These are phyloP conservation scores for Ichneumoninae sp. DNA, from an alignment of 2,888 invertebrate species.

Conservation along the genomic window DNA sequence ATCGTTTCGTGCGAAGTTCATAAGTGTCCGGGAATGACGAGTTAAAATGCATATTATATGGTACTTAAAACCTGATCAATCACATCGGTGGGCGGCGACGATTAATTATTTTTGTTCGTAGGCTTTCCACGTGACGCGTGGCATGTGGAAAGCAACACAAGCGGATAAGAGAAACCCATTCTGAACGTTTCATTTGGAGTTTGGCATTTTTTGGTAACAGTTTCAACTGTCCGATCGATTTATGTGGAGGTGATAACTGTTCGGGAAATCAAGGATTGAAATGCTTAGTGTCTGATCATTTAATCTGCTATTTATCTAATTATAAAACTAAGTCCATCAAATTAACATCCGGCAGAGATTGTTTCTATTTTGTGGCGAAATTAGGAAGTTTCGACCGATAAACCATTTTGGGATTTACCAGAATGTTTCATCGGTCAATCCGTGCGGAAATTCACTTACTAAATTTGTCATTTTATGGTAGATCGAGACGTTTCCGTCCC, in stretches of 20 bases:
- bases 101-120: not conserved
- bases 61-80: not conserved
- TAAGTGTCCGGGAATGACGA: not conserved
- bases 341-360: too few relatives aligned
- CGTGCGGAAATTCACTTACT: not conserved
- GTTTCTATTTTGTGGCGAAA: not conserved
- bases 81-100: not conserved
- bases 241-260: not conserved
- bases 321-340: not conserved
- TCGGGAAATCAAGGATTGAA: not conserved
- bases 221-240: not conserved
- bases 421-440: not conserved
- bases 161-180: not conserved
- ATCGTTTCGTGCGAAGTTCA: not conserved
- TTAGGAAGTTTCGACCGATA: not conserved
- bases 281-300: not conserved
- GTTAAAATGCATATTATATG: not conserved
- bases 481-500: not conserved
- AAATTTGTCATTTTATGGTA: not conserved
- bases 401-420: not conserved
- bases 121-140: constrained; percentile 16
- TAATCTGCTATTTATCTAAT: too few relatives aligned
- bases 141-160: not conserved
- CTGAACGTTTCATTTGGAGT: not conserved
- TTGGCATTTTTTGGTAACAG: not conserved